A percentile compares a stretch with the other conserved stretches of the same genome.
Conservation (phyloP, 2,888 invertebrate genomes). For the Acronicta leporina region DNA sequence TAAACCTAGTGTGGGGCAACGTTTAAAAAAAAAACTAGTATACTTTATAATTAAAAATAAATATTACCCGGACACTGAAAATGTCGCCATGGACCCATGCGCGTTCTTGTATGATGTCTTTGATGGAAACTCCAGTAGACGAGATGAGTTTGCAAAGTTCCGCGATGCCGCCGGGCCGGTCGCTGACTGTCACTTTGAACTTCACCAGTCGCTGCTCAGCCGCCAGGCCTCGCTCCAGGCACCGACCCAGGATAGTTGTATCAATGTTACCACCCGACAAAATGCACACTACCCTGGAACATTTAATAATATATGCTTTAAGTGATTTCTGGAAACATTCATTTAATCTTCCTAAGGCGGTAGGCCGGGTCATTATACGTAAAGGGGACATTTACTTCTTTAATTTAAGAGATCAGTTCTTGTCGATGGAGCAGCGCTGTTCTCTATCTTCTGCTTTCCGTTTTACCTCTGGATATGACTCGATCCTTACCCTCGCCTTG, state of each 20-base stretch:
- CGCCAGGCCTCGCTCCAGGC: constrained; percentile 96
- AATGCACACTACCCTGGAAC: constrained; percentile 93
- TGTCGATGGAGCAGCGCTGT: too few species aligned
- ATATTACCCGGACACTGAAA: constrained; percentile 88
- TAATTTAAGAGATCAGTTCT: too few species aligned
- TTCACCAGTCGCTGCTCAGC: constrained; percentile 93
- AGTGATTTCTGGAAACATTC: neutral
- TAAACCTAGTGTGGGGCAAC: too few species aligned
- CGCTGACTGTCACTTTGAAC: constrained; percentile 91
- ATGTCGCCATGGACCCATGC: constrained; percentile 98
- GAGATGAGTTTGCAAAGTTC: constrained; percentile 94
- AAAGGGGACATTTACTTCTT: too few species aligned
- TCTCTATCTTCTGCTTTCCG: too few species aligned
- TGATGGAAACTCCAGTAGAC: constrained; percentile 95
- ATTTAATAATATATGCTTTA: neutral
- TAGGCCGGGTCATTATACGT: too few species aligned
- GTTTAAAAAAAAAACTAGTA: too few species aligned
- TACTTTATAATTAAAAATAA: neutral
- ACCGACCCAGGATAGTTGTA: constrained; percentile 96
- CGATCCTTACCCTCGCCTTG: too few species aligned
- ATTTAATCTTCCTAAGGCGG: too few species aligned
- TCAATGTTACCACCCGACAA: constrained; percentile 97
- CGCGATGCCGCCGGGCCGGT: constrained; percentile 96
- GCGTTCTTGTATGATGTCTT: constrained; percentile 98
- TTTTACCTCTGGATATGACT: too few species aligned